Percentiles rank a stretch among this genome's conserved stretches.
phyloP scores from a whole-genome alignment of 2,113 vertebrate genomes.

The Grantiella picta region DNA sequence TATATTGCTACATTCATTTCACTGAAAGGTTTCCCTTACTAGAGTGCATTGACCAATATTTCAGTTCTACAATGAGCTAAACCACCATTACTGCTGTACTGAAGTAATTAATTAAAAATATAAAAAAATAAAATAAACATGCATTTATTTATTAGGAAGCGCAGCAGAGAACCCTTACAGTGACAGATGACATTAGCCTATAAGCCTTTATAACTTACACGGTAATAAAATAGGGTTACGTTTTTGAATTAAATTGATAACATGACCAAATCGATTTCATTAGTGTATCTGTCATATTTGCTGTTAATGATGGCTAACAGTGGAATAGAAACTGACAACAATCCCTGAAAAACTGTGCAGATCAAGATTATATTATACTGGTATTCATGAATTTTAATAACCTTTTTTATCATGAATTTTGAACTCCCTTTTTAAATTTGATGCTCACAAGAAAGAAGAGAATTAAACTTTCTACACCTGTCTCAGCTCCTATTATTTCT shows the following conservation, averaged over 20 bases:
- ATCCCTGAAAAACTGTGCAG: conserved; percentile 41
- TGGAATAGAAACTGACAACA: conserved; percentile 55
- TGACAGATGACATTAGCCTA: conserved; percentile 10
- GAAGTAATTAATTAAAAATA: not conserved
- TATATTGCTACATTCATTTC: not conserved
- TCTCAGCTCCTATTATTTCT: conserved; percentile 7
- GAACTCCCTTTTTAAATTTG: conserved; percentile 31
- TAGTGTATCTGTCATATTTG: conserved; percentile 57
- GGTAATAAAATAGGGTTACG: conserved; percentile 25
- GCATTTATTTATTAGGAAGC: not conserved
- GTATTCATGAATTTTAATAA: conserved; percentile 54
- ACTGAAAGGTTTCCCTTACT: not conserved
- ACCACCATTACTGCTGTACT: not conserved
- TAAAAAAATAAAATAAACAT: not conserved
- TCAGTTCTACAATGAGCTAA: not conserved
- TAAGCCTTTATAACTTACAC: not conserved
- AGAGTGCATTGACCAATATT: not conserved
- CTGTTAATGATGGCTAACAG: conserved; percentile 47
- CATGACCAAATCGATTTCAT: conserved; percentile 64
- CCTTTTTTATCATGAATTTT: conserved; percentile 27
- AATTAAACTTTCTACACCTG: conserved; percentile 36
- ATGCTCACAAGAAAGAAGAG: conserved; percentile 6
- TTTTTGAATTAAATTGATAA: conserved; percentile 62
- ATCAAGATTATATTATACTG: conserved; percentile 11
- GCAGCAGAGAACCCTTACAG: not conserved